Conservation (phyloP, 2,888 invertebrate species). For the Parasteatoda lunata region DNA sequence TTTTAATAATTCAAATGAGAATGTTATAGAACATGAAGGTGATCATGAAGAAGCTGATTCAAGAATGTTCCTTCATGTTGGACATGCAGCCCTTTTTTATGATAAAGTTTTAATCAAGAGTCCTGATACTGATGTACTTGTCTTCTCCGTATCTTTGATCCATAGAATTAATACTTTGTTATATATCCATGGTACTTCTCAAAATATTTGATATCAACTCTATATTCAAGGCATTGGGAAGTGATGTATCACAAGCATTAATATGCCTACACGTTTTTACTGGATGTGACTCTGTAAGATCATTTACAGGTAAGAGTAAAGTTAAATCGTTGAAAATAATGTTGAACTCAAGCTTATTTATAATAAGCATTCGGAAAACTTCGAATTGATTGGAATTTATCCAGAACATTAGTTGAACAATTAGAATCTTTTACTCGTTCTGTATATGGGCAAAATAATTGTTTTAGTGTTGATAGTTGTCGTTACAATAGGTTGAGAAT, state of each 20-base stretch:
- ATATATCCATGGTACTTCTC: background rate
- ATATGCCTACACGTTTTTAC: background rate
- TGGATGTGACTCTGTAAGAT: background rate
- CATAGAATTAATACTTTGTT: background rate
- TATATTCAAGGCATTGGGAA: background rate
- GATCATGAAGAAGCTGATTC: background rate
- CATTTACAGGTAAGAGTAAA: constrained; percentile 10
- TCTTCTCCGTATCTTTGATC: background rate
- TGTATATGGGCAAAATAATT: background rate
- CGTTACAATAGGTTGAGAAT: constrained; percentile 3
- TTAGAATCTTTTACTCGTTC: background rate
- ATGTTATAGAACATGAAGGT: background rate
- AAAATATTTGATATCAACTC: background rate
- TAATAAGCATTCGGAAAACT: no score
- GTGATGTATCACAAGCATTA: background rate
- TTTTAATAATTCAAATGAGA: background rate
- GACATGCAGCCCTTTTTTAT: background rate
- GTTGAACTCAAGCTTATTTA: no score
- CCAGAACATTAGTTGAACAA: no score
- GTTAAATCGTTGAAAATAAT: no score
- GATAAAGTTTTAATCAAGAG: background rate
- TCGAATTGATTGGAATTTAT: no score
- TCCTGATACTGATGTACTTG: background rate
- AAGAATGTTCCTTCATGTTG: background rate
- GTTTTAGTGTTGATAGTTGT: background rate